Evolutionary conservation across 2,888 invertebrate species (phyloP).

Genomic region (Malthinus seriepunctatus): DNA sequence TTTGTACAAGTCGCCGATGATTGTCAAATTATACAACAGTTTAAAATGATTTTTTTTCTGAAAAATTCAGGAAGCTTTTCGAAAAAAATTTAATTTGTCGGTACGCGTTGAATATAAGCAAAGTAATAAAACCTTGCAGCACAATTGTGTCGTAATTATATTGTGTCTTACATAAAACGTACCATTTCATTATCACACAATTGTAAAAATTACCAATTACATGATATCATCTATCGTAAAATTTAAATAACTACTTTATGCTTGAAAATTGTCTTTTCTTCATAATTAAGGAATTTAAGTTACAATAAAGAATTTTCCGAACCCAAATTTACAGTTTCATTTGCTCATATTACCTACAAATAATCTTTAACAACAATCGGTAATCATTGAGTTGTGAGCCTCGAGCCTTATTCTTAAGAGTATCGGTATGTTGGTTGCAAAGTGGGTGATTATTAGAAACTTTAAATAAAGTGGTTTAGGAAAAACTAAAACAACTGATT

Average conservation of each 20-base stretch:
- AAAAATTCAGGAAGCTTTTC: no score
- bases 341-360: constrained; percentile 37
- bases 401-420: constrained; percentile 38
- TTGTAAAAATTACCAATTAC: constrained; percentile 12
- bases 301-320: not conserved
- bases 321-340: constrained; percentile 39
- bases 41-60: no score
- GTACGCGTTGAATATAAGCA: not conserved
- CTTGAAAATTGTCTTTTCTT: not conserved
- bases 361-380: constrained; percentile 21
- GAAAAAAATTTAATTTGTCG: no score
- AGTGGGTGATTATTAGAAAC: constrained; percentile 46
- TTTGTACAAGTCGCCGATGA: constrained; percentile 13
- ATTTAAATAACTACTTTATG: not conserved
- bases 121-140: no score
- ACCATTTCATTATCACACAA: constrained; percentile 9
- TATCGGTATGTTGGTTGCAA: constrained; percentile 36
- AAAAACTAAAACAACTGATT: no score
- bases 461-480: constrained; percentile 22
- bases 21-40: constrained; percentile 15
- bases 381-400: constrained; percentile 18
- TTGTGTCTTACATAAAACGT: not conserved
- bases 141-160: no score
- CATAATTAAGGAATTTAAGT: not conserved
- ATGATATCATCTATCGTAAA: not conserved